Conservation (phyloP, 1,140 invertebrate genomes). For the Drosophila carrolli region DNA sequence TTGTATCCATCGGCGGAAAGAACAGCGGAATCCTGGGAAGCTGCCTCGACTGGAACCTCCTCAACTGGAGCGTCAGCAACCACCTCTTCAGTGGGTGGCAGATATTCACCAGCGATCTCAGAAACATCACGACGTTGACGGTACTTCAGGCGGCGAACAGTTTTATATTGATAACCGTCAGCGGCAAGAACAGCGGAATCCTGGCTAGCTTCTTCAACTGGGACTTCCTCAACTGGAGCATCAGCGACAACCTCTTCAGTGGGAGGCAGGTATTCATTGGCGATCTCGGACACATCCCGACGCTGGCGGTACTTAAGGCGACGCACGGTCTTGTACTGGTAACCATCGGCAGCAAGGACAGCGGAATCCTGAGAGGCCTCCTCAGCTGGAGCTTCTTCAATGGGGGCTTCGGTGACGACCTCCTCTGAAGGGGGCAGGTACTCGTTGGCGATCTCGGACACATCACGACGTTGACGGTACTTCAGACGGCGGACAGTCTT, state of each 20-base stretch:
- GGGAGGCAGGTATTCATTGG: slow-evolving; percentile 64
- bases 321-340: slow-evolving; percentile 63
- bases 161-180: slow-evolving; percentile 69
- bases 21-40: slow-evolving; percentile 45
- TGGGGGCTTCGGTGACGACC: slow-evolving; percentile 4
- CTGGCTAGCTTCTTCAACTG: slow-evolving; percentile 39
- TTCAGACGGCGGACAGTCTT: slow-evolving; percentile 58
- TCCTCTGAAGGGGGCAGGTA: slow-evolving; percentile 64
- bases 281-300: slow-evolving; percentile 60
- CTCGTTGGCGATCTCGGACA: slow-evolving; percentile 41
- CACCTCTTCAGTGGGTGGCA: slow-evolving; percentile 54
- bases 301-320: slow-evolving; percentile 60
- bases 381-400: slow-evolving; percentile 27
- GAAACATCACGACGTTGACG: slow-evolving; percentile 71
- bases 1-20: slow-evolving; percentile 60
- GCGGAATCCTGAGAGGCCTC: slow-evolving; percentile 39
- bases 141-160: slow-evolving; percentile 59
- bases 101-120: slow-evolving; percentile 56
- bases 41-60: slow-evolving; percentile 22
- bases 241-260: slow-evolving; percentile 44
- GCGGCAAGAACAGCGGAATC: slow-evolving; percentile 53
- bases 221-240: slow-evolving; percentile 13
- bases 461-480: slow-evolving; percentile 48
- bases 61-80: slow-evolving; percentile 33
- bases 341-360: slow-evolving; percentile 52